Percentiles rank a stretch among this genome's conserved stretches.
These are phyloP conservation scores for Dryocosmus kuriphilus DNA, from an alignment of 2,888 invertebrate genomes.

Conservation along the genomic window DNA sequence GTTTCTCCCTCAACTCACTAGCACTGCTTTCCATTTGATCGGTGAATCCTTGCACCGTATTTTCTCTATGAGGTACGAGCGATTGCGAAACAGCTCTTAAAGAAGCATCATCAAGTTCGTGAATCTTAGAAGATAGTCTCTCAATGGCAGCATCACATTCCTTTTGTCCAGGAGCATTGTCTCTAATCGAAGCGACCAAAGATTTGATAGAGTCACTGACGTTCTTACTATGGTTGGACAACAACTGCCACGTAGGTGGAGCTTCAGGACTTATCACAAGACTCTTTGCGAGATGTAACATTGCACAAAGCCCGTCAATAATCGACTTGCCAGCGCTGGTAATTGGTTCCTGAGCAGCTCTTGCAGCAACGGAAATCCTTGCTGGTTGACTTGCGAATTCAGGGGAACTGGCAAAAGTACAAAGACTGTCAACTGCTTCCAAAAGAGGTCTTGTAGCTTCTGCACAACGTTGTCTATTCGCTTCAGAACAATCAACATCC, in stretches of 20 bases:
- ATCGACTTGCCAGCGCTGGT: slow-evolving; percentile 88
- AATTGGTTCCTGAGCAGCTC: slow-evolving; percentile 92
- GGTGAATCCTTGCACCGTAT: slow-evolving; percentile 86
- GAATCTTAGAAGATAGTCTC: slow-evolving; percentile 85
- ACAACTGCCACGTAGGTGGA: slow-evolving; percentile 94
- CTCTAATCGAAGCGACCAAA: slow-evolving; percentile 94
- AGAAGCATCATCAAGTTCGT: slow-evolving; percentile 91
- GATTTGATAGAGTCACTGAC: slow-evolving; percentile 98
- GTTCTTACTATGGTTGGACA: slow-evolving; percentile 95
- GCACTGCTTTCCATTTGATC: slow-evolving; percentile 90
- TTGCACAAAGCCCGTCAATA: slow-evolving; percentile 91
- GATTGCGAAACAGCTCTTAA: slow-evolving; percentile 93
- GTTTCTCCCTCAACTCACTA: slow-evolving; percentile 88
- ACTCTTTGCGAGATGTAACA: slow-evolving; percentile 94
- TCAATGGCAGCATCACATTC: slow-evolving; percentile 94
- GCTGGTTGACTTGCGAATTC: slow-evolving; percentile 97
- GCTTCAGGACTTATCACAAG: slow-evolving; percentile 94
- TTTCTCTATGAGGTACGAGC: slow-evolving; percentile 84
- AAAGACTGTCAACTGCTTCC: slow-evolving; percentile 94
- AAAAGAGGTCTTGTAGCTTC: slow-evolving; percentile 90
- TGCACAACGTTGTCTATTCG: slow-evolving; percentile 86
- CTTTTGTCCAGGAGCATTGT: slow-evolving; percentile 96
- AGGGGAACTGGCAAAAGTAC: slow-evolving; percentile 92
- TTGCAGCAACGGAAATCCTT: slow-evolving; percentile 91
- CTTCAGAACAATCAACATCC: slow-evolving; percentile 90